Evolutionary conservation across 2,113 vertebrate genomes (phyloP).

Genomic region (Tetraodon nigroviridis): DNA sequence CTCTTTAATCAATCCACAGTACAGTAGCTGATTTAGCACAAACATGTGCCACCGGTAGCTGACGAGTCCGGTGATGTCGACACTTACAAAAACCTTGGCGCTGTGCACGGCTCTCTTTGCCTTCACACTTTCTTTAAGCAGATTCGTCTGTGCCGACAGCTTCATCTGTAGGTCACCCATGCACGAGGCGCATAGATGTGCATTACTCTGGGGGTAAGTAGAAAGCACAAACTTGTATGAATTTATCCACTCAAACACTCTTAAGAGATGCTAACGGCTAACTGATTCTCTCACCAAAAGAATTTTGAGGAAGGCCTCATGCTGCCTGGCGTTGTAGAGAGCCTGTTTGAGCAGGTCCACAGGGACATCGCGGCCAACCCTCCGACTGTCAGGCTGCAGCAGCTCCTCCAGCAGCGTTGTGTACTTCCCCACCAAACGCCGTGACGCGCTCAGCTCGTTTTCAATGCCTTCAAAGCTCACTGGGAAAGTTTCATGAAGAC

Average conservation of each 20-base stretch:
- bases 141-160: conserved; percentile 69
- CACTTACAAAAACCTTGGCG: conserved; percentile 85
- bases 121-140: conserved; percentile 72
- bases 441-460: conserved; percentile 65
- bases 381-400: conserved; percentile 3
- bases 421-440: conserved; percentile 71
- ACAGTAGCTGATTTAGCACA: too few relatives aligned
- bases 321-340: conserved; percentile 83
- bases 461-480: conserved; percentile 63
- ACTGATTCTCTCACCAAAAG: conserved; percentile 79
- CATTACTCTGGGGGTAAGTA: conserved; percentile 77
- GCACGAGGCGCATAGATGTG: conserved; percentile 72
- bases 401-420: conserved; percentile 80
- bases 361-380: conserved; percentile 21
- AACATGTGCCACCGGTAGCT: too few relatives aligned
- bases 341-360: conserved; percentile 76
- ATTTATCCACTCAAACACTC: not conserved
- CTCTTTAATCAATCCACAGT: not conserved
- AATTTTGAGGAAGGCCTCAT: conserved; percentile 81
- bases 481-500: conserved; percentile 74
- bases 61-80: not conserved
- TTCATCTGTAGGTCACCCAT: conserved; percentile 73
- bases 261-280: not conserved
- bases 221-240: not conserved
- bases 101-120: conserved; percentile 77